A percentile compares a stretch with the other conserved stretches of the same genome.
Evolutionary conservation across 2,888 invertebrate genomes (phyloP).

Genomic region (Lamellibrachia satsuma): DNA sequence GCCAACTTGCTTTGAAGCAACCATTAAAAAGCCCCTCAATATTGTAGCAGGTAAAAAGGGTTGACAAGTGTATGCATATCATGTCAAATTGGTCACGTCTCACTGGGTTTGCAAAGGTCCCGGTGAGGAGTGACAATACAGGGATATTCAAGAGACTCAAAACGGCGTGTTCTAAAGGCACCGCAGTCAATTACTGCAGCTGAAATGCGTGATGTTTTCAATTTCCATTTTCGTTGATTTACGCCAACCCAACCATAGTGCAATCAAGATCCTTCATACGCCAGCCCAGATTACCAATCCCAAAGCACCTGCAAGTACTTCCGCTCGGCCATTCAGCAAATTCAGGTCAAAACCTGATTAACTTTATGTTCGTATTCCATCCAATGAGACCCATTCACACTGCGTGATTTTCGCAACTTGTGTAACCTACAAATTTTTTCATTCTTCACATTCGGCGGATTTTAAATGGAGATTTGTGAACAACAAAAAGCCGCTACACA

Average conservation of each 20-base stretch:
- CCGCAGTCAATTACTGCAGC: not conserved
- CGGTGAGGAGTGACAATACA: not conserved
- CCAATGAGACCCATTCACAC: not conserved
- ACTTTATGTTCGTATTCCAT: not conserved
- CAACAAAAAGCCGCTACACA: not conserved
- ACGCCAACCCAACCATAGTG: not conserved
- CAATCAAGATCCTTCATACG: not conserved
- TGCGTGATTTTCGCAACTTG: not conserved
- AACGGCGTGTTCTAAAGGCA: not conserved
- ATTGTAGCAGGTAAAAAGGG: not conserved
- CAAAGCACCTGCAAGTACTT: not conserved
- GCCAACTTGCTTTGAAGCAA: not conserved
- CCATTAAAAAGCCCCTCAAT: not conserved
- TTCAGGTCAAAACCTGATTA: not conserved
- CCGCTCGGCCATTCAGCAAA: not conserved
- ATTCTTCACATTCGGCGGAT: not conserved
- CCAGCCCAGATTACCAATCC: not conserved
- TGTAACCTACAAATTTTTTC: not conserved
- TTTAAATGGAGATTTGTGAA: constrained; percentile 1
- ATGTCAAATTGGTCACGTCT: constrained; percentile 4
- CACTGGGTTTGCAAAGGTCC: not conserved
- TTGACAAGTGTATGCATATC: constrained; percentile 13
- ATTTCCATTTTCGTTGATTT: constrained; percentile 7
- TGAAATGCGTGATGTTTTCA: constrained; percentile 10
- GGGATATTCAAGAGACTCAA: not conserved